phyloP scores from a whole-genome alignment of 2,113 vertebrate species.

The Rhegmatorhina hoffmannsi region DNA sequence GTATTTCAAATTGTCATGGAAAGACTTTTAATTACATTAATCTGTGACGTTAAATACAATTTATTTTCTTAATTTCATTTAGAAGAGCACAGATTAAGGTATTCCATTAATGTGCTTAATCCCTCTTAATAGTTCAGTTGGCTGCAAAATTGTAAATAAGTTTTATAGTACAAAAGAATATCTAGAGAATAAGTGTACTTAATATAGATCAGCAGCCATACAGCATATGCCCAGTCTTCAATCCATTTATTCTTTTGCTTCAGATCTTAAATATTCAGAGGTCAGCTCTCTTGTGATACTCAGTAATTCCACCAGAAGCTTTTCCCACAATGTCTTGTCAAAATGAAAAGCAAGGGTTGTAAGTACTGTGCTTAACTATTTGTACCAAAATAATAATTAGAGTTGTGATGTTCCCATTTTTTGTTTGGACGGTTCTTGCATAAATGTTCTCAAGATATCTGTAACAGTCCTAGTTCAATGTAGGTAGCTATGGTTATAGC shows the following conservation, averaged over 20 bases:
- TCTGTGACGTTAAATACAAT: neutral
- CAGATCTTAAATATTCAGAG: neutral
- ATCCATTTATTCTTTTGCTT: neutral
- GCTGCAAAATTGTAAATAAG: neutral
- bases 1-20: neutral
- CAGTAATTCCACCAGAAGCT: constrained; percentile 8
- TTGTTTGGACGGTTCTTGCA: neutral
- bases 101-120: neutral
- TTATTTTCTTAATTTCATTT: neutral
- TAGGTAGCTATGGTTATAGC: neutral
- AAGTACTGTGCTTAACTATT: neutral
- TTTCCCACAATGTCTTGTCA: neutral
- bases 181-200: neutral
- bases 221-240: neutral
- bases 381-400: neutral
- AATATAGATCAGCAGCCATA: neutral
- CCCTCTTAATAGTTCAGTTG: neutral
- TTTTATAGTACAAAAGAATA: neutral
- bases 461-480: neutral
- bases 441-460: neutral
- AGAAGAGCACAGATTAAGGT: neutral
- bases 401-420: neutral
- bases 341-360: neutral
- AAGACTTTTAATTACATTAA: neutral
- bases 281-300: neutral